These are phyloP conservation scores for Epirrita christyi DNA, from an alignment of 2,888 invertebrate species.

Conservation along the genomic window DNA sequence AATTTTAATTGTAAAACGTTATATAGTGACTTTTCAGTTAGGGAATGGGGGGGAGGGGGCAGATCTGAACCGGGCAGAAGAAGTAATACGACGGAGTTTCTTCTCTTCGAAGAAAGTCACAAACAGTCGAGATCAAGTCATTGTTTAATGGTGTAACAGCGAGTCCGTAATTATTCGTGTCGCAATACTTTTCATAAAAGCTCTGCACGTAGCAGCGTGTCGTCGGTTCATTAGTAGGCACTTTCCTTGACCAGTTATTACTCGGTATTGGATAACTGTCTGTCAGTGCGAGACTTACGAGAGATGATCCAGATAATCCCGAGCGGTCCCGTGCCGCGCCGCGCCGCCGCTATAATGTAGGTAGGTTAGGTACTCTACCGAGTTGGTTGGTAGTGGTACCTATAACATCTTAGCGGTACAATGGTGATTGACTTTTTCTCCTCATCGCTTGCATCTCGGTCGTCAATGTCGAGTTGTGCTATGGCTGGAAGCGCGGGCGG, in stretches of 20 bases:
- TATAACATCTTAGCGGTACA: neutral
- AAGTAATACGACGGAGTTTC: no score
- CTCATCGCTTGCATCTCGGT: neutral
- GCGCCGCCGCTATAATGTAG: neutral
- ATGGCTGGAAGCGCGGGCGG: neutral
- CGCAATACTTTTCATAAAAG: no score
- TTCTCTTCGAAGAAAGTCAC: no score
- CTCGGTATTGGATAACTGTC: conserved; percentile 27
- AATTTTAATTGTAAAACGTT: no score
- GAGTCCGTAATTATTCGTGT: no score
- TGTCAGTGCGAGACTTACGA: neutral
- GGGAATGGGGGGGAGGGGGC: no score
- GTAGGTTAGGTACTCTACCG: neutral
- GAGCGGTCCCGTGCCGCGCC: neutral
- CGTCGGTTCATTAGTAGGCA: neutral
- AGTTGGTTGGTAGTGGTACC: no score
- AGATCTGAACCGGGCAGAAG: no score
- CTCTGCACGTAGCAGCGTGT: neutral
- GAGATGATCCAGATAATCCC: neutral
- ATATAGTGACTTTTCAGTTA: no score
- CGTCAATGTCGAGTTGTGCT: neutral
- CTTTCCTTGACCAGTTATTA: conserved; percentile 25
- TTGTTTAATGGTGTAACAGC: no score
- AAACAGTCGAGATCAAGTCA: no score
- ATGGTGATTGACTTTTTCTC: neutral